Evolutionary conservation across 35 echinoderm and acorn worm species (phyloP).

Genomic region (Anneissia japonica): DNA sequence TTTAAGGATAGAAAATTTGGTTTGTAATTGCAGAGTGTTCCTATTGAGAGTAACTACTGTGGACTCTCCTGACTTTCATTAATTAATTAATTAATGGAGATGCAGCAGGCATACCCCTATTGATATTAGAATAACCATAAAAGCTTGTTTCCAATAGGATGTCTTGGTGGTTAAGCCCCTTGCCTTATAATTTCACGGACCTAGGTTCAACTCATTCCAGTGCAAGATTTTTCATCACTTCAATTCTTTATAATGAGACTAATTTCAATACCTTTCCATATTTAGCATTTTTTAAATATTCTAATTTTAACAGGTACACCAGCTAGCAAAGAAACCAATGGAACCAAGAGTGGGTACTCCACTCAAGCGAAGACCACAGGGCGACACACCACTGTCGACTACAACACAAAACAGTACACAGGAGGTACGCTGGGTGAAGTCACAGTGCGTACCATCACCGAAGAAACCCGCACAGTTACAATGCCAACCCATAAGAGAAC

Average conservation of each 20-base stretch:
- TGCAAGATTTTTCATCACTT: neutral
- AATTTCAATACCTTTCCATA: neutral
- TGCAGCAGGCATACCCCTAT: too few species aligned
- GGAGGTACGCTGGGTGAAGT: conserved; percentile 62
- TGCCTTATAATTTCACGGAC: neutral
- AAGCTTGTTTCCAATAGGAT: too few species aligned
- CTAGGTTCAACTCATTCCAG: neutral
- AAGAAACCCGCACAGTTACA: conserved; percentile 76
- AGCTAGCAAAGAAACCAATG: conserved; percentile 4
- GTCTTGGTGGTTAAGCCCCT: conserved; percentile 25
- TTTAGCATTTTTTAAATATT: neutral
- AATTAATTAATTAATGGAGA: too few species aligned
- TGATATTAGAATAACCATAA: too few species aligned
- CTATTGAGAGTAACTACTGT: too few species aligned
- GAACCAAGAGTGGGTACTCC: conserved; percentile 33
- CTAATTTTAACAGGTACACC: conserved; percentile 2
- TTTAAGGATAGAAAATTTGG: too few species aligned
- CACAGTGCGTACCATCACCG: conserved; percentile 69
- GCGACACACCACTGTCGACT: conserved; percentile 50
- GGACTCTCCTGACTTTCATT: too few species aligned
- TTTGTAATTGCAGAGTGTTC: too few species aligned
- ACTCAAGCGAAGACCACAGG: conserved; percentile 33
- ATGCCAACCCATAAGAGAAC: conserved; percentile 44
- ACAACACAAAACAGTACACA: conserved; percentile 27
- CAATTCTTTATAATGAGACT: neutral